A percentile compares a stretch with the other conserved stretches of the same genome.
Conservation (phyloP, 1,140 invertebrate species). For the Lamellibrachia luymesi region DNA sequence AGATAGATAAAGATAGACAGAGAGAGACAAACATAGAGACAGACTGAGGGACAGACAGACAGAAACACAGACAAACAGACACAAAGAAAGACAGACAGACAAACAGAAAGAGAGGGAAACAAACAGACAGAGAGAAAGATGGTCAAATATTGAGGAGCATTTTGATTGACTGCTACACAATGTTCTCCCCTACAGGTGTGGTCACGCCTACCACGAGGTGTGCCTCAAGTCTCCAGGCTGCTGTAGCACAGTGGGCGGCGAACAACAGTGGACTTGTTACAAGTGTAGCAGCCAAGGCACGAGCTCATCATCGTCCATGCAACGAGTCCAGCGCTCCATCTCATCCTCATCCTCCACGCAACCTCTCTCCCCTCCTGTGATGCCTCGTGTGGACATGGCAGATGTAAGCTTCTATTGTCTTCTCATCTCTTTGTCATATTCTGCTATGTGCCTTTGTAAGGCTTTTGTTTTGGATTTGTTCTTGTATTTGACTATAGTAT, state of each 20-base stretch:
- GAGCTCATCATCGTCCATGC: background rate
- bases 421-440: background rate
- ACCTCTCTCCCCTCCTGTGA: background rate
- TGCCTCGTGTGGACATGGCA: background rate
- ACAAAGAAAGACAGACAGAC: too few species aligned
- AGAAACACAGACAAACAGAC: too few species aligned
- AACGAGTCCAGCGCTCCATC: background rate
- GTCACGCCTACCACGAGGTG: constrained; percentile 50
- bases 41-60: too few species aligned
- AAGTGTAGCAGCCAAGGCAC: constrained; percentile 42
- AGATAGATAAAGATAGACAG: too few species aligned
- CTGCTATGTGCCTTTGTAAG: background rate
- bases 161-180: background rate
- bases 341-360: background rate
- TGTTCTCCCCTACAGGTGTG: constrained; percentile 42
- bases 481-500: background rate
- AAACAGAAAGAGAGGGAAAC: too few species aligned
- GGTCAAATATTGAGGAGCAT: background rate
- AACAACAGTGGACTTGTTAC: constrained; percentile 50
- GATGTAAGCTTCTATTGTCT: background rate
- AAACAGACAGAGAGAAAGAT: too few species aligned
- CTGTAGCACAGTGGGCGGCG: constrained; percentile 45
- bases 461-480: background rate
- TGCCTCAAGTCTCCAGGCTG: constrained; percentile 50
- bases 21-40: too few species aligned